Percentiles rank a stretch among this genome's conserved stretches.
phyloP scores from a whole-genome alignment of 1,140 invertebrate genomes.

The Stegodyphus mimosarum region DNA sequence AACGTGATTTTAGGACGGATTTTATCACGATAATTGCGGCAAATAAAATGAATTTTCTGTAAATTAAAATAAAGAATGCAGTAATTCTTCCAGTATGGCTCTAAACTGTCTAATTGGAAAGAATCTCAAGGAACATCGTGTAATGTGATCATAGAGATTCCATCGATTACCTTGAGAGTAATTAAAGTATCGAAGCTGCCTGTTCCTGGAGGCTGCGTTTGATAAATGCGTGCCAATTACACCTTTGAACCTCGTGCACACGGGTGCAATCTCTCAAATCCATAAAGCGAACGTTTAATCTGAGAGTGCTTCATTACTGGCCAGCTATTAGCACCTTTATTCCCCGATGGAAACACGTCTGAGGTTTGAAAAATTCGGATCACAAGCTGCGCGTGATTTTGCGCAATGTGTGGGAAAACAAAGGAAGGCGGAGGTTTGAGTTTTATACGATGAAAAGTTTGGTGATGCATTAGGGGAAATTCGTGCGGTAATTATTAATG shows the following conservation, averaged over 20 bases:
- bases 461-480: too few species aligned
- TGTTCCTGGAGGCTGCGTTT: constrained; percentile 22
- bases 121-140: constrained; percentile 11
- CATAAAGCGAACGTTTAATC: constrained; percentile 39
- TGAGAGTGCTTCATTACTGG: constrained; percentile 23
- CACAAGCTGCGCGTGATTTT: too few species aligned
- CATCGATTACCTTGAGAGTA: not conserved
- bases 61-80: too few species aligned
- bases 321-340: constrained; percentile 40
- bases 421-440: too few species aligned
- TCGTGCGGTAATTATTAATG: too few species aligned
- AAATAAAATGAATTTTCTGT: too few species aligned
- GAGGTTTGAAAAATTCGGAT: too few species aligned
- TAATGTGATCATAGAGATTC: too few species aligned
- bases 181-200: constrained; percentile 41
- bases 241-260: constrained; percentile 33
- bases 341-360: not conserved
- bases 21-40: too few species aligned
- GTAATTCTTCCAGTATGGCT: not conserved
- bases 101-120: not conserved
- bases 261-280: constrained; percentile 38
- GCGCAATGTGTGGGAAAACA: too few species aligned
- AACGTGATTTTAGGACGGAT: too few species aligned
- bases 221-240: constrained; percentile 45
- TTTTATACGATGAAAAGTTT: too few species aligned